A percentile compares a stretch with the other conserved stretches of the same genome.
Evolutionary conservation across 1,140 invertebrate species (phyloP).

Genomic region (Aphaenogaster floridana): DNA sequence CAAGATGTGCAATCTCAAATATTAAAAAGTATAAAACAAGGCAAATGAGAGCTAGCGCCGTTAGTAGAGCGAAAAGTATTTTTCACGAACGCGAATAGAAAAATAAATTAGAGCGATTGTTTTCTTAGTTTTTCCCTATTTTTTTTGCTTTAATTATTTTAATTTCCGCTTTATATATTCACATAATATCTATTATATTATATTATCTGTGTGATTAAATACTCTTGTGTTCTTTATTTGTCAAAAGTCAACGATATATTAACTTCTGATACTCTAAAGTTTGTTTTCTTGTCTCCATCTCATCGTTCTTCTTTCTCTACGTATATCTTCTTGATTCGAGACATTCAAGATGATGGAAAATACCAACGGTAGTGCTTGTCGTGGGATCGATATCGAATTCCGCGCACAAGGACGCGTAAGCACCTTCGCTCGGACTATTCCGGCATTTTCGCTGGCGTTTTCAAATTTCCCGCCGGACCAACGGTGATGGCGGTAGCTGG

Average conservation of each 20-base stretch:
- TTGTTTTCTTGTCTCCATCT: neutral
- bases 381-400: conserved; percentile 58
- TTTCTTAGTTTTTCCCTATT: neutral
- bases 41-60: too few relatives aligned
- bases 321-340: conserved; percentile 36
- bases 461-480: conserved; percentile 56
- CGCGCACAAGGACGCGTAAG: conserved; percentile 51
- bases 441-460: conserved; percentile 59
- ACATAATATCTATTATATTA: neutral
- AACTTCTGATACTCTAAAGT: neutral
- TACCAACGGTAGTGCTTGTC: conserved; percentile 45
- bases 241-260: neutral
- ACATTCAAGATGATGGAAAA: conserved; percentile 62
- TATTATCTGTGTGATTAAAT: neutral
- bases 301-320: neutral
- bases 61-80: too few relatives aligned
- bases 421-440: conserved; percentile 49
- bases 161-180: neutral
- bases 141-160: neutral
- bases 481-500: conserved; percentile 37
- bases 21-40: too few relatives aligned
- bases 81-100: neutral
- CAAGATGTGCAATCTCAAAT: too few relatives aligned
- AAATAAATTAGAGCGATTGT: neutral
- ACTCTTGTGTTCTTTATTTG: neutral